A percentile compares a stretch with the other conserved stretches of the same genome.
Evolutionary conservation across 2,797 vertebrate species (phyloP).

Genomic region (Myotis myotis): DNA sequence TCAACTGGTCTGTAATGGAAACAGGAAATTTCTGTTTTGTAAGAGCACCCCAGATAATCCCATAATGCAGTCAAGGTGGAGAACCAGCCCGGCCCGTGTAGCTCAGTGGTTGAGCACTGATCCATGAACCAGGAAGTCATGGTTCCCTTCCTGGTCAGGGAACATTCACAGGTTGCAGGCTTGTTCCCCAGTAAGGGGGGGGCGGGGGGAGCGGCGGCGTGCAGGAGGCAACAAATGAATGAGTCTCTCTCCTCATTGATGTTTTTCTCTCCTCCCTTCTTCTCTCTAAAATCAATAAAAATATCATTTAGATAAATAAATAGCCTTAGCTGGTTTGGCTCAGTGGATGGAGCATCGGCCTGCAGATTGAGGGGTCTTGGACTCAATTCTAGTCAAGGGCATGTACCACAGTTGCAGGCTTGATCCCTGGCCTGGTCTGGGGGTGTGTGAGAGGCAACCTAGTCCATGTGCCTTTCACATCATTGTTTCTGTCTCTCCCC

Average conservation of each 20-base stretch:
- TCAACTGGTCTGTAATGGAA: neutral
- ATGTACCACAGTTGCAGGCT: neutral
- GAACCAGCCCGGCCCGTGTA: neutral
- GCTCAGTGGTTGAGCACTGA: neutral
- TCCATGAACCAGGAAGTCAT: neutral
- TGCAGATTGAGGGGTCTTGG: neutral
- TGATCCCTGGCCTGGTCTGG: neutral
- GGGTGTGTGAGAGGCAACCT: neutral
- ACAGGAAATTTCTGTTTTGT: neutral
- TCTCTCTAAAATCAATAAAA: neutral
- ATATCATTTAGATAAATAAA: too few species aligned
- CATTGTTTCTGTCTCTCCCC: neutral
- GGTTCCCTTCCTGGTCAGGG: neutral
- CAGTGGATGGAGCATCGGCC: neutral
- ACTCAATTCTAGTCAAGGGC: neutral
- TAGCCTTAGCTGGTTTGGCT: too few species aligned
- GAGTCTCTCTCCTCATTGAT: neutral
- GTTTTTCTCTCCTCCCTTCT: neutral
- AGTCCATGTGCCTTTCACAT: neutral
- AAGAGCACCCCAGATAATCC: neutral
- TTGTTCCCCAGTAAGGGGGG: neutral
- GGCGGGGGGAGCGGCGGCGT: rapidly evolving
- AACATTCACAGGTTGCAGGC: neutral
- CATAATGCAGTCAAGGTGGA: neutral
- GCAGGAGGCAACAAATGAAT: neutral